These are phyloP conservation scores for Drosophila austrosaltans DNA, from an alignment of 2,888 invertebrate species.

Conservation along the genomic window DNA sequence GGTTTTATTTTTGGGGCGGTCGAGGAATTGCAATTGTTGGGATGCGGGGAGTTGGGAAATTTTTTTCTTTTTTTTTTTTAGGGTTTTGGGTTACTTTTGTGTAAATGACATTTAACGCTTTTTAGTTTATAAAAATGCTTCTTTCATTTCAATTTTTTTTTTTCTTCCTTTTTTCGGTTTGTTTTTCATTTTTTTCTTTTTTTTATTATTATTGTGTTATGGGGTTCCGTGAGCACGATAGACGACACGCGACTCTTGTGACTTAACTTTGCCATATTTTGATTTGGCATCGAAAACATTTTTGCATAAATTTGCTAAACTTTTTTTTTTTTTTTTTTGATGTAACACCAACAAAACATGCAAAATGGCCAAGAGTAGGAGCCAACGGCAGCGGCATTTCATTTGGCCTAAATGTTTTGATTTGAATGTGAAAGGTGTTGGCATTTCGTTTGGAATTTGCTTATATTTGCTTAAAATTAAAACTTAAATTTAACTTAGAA, in stretches of 20 bases:
- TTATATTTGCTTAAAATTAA: conserved; percentile 12
- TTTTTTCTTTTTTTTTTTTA: conserved; percentile 34
- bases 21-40: conserved; percentile 14
- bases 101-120: conserved; percentile 79
- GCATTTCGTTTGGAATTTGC: conserved; percentile 35
- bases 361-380: neutral
- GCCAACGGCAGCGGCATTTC: neutral
- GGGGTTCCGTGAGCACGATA: conserved; percentile 3
- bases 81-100: conserved; percentile 62
- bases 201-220: neutral
- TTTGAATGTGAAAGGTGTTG: conserved; percentile 59
- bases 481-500: conserved; percentile 2
- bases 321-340: conserved; percentile 17
- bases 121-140: conserved; percentile 72
- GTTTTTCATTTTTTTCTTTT: neutral
- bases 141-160: conserved; percentile 11
- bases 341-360: conserved; percentile 6
- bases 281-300: conserved; percentile 55
- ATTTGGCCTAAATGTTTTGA: conserved; percentile 54
- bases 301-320: conserved; percentile 59
- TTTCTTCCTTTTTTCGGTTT: neutral
- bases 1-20: neutral
- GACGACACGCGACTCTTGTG: conserved; percentile 51
- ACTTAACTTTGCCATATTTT: conserved; percentile 50
- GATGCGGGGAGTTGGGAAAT: conserved; percentile 17